Conservation (phyloP, 1,140 invertebrate species). For the Bombus pascuorum region DNA sequence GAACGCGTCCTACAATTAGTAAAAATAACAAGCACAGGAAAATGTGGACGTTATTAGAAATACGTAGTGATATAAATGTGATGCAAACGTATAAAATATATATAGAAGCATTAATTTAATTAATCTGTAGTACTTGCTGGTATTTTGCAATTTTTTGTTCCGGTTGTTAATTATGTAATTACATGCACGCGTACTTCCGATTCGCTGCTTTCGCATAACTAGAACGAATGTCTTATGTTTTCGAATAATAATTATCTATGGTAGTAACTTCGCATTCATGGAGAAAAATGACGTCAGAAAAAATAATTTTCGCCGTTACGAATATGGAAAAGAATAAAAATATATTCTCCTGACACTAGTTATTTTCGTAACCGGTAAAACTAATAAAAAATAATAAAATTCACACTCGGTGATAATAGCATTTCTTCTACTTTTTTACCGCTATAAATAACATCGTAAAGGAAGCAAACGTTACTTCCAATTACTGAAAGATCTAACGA, state of each 20-base stretch:
- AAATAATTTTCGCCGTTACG: background rate
- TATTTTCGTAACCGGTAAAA: background rate
- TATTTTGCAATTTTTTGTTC: too few relatives aligned
- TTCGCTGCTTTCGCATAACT: too few relatives aligned
- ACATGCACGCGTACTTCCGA: too few relatives aligned
- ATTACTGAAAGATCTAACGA: background rate
- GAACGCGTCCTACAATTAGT: background rate
- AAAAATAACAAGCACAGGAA: conserved; percentile 13
- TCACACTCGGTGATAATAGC: too few relatives aligned
- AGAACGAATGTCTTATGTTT: too few relatives aligned
- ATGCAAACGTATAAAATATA: too few relatives aligned
- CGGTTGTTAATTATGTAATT: too few relatives aligned
- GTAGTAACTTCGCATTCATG: too few relatives aligned
- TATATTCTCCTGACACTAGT: background rate
- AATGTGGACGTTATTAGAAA: conserved; percentile 14
- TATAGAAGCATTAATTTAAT: too few relatives aligned
- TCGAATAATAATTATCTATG: too few relatives aligned
- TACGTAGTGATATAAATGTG: background rate
- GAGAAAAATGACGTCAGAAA: background rate
- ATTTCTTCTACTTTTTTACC: background rate
- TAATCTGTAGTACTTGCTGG: too few relatives aligned
- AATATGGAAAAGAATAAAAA: background rate
- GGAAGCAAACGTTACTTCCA: background rate
- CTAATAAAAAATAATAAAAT: background rate
- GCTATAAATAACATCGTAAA: conserved; percentile 1